These are phyloP conservation scores for Clarias fuscus DNA, from an alignment of 2,797 vertebrate genomes.

Conservation along the genomic window DNA sequence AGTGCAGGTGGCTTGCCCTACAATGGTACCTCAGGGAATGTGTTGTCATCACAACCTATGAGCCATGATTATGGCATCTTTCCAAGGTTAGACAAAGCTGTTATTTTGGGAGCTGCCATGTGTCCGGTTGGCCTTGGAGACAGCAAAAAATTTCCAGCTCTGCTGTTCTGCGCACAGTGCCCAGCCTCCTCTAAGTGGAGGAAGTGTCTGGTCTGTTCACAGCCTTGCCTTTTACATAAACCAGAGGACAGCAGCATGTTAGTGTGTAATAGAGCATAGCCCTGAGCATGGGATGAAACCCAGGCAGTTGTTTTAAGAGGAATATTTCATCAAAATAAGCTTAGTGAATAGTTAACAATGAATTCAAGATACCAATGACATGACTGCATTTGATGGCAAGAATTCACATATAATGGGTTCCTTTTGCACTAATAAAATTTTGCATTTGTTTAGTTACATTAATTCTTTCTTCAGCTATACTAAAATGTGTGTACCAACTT, in stretches of 20 bases:
- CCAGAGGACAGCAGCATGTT: slow-evolving; percentile 52
- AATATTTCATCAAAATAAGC: slow-evolving; percentile 8
- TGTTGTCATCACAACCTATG: slow-evolving; percentile 69
- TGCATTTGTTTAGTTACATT: background rate
- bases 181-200: slow-evolving; percentile 66
- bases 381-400: background rate
- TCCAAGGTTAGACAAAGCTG: slow-evolving; percentile 74
- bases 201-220: slow-evolving; percentile 62
- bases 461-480: background rate
- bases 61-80: slow-evolving; percentile 65
- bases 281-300: slow-evolving; percentile 40
- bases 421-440: background rate
- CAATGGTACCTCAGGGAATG: slow-evolving; percentile 16
- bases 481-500: background rate
- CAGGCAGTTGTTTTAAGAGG: slow-evolving; percentile 39
- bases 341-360: background rate
- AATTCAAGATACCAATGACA: background rate
- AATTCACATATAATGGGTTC: background rate
- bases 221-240: slow-evolving; percentile 33
- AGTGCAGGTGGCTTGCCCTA: slow-evolving; percentile 31
- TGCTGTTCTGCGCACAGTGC: slow-evolving; percentile 58
- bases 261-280: slow-evolving; percentile 36
- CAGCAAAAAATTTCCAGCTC: slow-evolving; percentile 67
- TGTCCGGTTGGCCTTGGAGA: slow-evolving; percentile 68
- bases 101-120: slow-evolving; percentile 66